Base-by-base conservation (phyloP, 1,140 invertebrate species). In the Drosophila insularis region DNA sequence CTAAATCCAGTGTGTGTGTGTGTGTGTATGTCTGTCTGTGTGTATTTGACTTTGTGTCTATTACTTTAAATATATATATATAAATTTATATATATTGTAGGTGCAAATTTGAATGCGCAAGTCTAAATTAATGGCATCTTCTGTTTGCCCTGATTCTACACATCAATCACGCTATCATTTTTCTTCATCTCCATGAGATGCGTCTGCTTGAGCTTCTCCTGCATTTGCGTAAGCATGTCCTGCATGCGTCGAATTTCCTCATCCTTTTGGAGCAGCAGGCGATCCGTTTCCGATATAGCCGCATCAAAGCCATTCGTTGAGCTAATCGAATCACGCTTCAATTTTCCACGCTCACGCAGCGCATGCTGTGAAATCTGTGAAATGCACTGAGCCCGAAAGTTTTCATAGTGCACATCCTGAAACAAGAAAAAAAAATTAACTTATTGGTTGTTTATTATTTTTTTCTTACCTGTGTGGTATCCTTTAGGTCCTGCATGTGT, bases 161-260 rank as follows among this genome's bases (percentile, higher is more conserved):
- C 95, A 91, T 96, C 95, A 80, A 96, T 96, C 93, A 96, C 95
- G 94, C 95, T 96, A 93, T 95, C 95, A 80, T 96, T 95, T 90
- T 96, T 95, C 63, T 94, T 94, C 71, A 94, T 93, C 86, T 95
- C 94, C 90, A 92, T 91, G 23, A 92, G 71, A 81, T 95, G 95
- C 63, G 95, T 95, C 71, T 95, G 95, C 92, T 97, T 97, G 31
- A 99, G 94, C 93, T 98, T 97, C 81, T 98, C 97, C 93, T 99
- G 97, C 98, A 99, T 99, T 92, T 98, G 97, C 27, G 96, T 95
- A 65, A 99, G 94, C 95, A 98, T 98, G 92, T 98, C 97, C 93
- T 99, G 98, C 98, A 98, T 98, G 84, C 97, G 94, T 85, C 97
- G 95, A 79, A 98, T 97, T 95, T 98, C 97, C 93, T 98, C 97